Evolutionary conservation across 2,888 invertebrate genomes (phyloP).

Genomic region (Plagodis dolabraria): DNA sequence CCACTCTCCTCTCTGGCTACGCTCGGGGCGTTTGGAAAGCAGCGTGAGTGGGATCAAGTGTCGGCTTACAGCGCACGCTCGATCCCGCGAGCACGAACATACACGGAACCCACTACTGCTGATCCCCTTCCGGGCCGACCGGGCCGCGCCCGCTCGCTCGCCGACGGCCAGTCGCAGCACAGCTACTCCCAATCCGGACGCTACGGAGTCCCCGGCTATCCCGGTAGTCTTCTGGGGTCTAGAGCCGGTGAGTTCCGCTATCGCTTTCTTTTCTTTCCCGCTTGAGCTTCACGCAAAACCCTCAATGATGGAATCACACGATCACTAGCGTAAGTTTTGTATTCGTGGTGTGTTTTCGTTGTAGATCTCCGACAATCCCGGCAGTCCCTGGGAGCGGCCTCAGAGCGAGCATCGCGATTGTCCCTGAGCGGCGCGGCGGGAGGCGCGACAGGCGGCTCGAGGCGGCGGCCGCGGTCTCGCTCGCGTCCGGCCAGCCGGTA

Average conservation of each 20-base stretch:
- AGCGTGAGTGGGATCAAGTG: constrained; percentile 90
- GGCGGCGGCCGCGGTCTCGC: constrained; percentile 91
- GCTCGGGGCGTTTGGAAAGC: constrained; percentile 92
- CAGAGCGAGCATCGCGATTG: constrained; percentile 91
- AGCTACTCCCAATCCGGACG: constrained; percentile 94
- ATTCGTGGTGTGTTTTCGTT: constrained; percentile 39
- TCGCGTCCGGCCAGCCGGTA: constrained; percentile 93
- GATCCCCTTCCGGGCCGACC: constrained; percentile 93
- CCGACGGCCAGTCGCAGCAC: constrained; percentile 95
- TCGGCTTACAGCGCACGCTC: constrained; percentile 96
- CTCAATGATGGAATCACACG: background rate
- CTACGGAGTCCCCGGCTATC: constrained; percentile 90
- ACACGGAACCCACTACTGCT: constrained; percentile 84
- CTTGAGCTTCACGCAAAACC: constrained; percentile 12
- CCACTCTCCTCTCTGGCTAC: constrained; percentile 93
- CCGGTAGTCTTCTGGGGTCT: constrained; percentile 86
- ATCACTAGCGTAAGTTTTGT: background rate
- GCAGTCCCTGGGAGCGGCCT: constrained; percentile 92
- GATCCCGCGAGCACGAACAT: constrained; percentile 94
- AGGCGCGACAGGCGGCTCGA: constrained; percentile 85
- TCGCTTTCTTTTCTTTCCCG: constrained; percentile 40
- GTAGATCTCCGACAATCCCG: constrained; percentile 93
- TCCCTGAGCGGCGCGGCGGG: constrained; percentile 88
- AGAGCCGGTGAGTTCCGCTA: constrained; percentile 69
- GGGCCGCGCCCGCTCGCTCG: constrained; percentile 91